phyloP scores from a whole-genome alignment of 1,140 invertebrate species.

The Cyclina sinensis region DNA sequence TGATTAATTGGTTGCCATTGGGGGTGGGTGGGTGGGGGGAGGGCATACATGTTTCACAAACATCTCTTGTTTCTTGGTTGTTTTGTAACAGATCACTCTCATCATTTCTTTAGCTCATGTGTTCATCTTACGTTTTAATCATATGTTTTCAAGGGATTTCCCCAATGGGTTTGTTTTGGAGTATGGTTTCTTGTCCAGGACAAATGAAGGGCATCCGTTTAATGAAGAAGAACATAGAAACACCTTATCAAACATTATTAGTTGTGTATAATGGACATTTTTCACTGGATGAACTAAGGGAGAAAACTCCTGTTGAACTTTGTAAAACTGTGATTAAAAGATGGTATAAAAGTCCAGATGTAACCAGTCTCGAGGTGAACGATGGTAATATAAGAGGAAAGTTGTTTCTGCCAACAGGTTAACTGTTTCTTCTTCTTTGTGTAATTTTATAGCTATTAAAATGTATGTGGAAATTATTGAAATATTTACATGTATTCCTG shows the following conservation, averaged over 20 bases:
- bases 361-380: constrained; percentile 16
- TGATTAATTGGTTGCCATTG: no score
- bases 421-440: neutral
- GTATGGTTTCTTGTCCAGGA: constrained; percentile 47
- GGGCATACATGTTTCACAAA: no score
- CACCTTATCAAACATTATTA: constrained; percentile 23
- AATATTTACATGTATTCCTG: no score
- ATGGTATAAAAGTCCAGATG: constrained; percentile 45
- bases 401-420: constrained; percentile 58
- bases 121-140: neutral
- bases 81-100: no score
- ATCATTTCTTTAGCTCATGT: no score
- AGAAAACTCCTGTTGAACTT: neutral
- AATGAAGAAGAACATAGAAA: constrained; percentile 54
- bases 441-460: no score
- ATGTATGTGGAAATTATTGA: no score
- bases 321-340: constrained; percentile 38
- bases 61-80: no score
- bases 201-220: constrained; percentile 47
- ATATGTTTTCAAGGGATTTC: constrained; percentile 52
- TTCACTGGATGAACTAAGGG: constrained; percentile 7
- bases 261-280: constrained; percentile 28
- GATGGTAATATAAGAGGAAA: constrained; percentile 53
- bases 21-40: no score
- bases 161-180: constrained; percentile 65